Conservation (phyloP, 2,888 invertebrate genomes). For the Pollenia labialis region DNA sequence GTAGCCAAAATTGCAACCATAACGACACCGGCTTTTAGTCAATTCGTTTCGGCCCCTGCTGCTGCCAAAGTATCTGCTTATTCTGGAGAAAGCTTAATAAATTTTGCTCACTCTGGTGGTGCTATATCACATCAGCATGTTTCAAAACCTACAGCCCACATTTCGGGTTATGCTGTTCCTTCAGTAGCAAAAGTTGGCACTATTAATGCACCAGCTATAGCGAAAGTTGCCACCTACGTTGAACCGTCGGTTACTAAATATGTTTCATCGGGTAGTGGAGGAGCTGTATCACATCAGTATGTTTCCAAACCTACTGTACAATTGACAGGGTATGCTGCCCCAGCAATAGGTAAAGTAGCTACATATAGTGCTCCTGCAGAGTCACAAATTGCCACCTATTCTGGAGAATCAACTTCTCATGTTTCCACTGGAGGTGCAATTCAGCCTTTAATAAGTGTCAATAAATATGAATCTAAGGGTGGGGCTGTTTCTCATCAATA, state of each 20-base stretch:
- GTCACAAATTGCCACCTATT: constrained; percentile 59
- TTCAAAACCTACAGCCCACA: constrained; percentile 80
- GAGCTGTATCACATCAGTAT: constrained; percentile 65
- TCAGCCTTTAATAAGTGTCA: constrained; percentile 75
- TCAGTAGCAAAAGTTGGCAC: constrained; percentile 76
- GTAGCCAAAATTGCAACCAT: constrained; percentile 74
- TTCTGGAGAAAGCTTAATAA: constrained; percentile 24
- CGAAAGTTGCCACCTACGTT: constrained; percentile 75
- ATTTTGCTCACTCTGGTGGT: constrained; percentile 48
- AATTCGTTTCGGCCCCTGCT: constrained; percentile 72
- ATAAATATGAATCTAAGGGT: constrained; percentile 50
- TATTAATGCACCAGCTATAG: constrained; percentile 74
- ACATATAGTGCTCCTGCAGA: constrained; percentile 69
- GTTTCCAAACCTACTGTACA: constrained; percentile 62
- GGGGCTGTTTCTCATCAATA: constrained; percentile 77
- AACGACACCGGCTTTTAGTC: constrained; percentile 68
- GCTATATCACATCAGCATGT: constrained; percentile 77
- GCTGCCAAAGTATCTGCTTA: constrained; percentile 77
- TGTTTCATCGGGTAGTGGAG: constrained; percentile 23
- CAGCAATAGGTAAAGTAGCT: constrained; percentile 64
- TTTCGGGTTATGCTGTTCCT: constrained; percentile 76
- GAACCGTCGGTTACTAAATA: constrained; percentile 31
- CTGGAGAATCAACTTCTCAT: constrained; percentile 62
- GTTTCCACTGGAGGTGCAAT: constrained; percentile 63
- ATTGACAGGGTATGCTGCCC: constrained; percentile 58